Conservation (phyloP, 2,888 invertebrate genomes). For the Melanargia galathea region DNA sequence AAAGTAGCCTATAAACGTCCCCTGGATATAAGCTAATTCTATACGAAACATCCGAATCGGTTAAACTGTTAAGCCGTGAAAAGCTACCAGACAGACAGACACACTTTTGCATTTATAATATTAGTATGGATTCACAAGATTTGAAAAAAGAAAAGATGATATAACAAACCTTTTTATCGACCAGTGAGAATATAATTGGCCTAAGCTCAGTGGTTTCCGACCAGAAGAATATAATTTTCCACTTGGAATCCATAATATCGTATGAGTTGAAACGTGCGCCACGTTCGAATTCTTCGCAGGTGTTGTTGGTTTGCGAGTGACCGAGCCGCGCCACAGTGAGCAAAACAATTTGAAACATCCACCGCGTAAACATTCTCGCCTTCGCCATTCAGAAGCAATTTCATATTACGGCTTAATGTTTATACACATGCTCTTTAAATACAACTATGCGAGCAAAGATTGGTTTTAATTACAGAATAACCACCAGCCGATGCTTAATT, state of each 20-base stretch:
- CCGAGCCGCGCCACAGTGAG: constrained; percentile 43
- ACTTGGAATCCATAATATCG: constrained; percentile 58
- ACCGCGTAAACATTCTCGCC: constrained; percentile 62
- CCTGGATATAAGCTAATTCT: no score
- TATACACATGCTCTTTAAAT: constrained; percentile 48
- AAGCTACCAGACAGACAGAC: no score
- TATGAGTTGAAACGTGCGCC: constrained; percentile 61
- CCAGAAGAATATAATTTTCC: constrained; percentile 74
- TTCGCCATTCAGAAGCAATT: constrained; percentile 53
- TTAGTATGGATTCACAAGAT: no score
- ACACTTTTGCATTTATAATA: no score
- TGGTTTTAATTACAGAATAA: constrained; percentile 28
- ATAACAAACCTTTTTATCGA: constrained; percentile 56
- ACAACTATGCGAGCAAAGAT: constrained; percentile 50
- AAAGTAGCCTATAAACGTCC: no score
- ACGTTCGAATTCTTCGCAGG: constrained; percentile 67
- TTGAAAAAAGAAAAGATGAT: not conserved
- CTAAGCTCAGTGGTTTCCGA: constrained; percentile 58
- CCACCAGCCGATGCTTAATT: not conserved
- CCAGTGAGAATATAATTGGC: constrained; percentile 61
- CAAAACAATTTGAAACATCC: constrained; percentile 60
- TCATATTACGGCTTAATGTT: constrained; percentile 51
- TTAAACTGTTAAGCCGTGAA: no score
- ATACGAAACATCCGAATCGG: no score
- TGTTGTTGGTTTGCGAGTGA: constrained; percentile 48